Evolutionary conservation across 1,140 invertebrate species (phyloP).

Genomic region (Ectropis grisescens): DNA sequence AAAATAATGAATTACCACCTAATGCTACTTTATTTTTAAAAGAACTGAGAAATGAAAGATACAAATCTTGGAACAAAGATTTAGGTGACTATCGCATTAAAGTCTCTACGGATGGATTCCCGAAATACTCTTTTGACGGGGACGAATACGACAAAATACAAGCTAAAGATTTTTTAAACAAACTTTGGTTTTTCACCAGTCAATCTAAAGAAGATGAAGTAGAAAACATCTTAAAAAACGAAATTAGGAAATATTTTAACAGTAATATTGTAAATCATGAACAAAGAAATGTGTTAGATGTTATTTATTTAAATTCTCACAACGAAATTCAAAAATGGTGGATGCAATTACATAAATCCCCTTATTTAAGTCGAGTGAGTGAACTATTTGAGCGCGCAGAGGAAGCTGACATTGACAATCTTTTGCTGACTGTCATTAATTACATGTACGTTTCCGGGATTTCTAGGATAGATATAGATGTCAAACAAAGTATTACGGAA

Average conservation of each 20-base stretch:
- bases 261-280: constrained; percentile 2
- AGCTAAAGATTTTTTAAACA: constrained; percentile 8
- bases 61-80: constrained; percentile 4
- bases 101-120: constrained; percentile 3
- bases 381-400: constrained; percentile 10
- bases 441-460: too few relatives aligned
- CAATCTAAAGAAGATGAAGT: constrained; percentile 10
- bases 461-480: too few relatives aligned
- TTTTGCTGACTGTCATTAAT: constrained; percentile 9
- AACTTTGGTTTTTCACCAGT: constrained; percentile 14
- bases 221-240: constrained; percentile 9
- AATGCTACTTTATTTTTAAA: constrained; percentile 1
- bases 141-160: constrained; percentile 4
- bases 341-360: constrained; percentile 5
- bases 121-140: constrained; percentile 3
- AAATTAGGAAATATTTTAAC: constrained; percentile 5
- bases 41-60: constrained; percentile 1
- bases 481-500: too few relatives aligned
- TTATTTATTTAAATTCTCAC: constrained; percentile 12
- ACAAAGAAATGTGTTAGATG: constrained; percentile 8
- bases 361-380: constrained; percentile 11
- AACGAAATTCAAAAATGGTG: constrained; percentile 18
- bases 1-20: neutral
- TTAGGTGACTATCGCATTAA: constrained; percentile 1
- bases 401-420: constrained; percentile 10